Conservation (phyloP, 2,113 vertebrate species). For the Tragelaphus strepsiceros region DNA sequence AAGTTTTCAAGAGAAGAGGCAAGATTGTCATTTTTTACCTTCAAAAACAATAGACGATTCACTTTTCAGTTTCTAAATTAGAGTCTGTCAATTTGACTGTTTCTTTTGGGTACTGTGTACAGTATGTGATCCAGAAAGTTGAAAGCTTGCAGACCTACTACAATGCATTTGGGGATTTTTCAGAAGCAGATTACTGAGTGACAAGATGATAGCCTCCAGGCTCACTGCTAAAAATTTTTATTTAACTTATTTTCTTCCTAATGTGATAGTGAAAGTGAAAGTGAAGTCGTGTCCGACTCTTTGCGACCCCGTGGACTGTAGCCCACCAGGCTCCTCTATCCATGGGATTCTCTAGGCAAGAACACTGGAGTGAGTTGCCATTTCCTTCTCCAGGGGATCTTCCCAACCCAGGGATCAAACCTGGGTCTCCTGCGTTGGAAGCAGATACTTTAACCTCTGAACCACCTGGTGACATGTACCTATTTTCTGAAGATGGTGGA, state of each 20-base stretch:
- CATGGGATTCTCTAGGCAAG: not conserved
- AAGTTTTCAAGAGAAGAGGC: constrained; percentile 18
- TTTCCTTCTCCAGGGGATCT: not conserved
- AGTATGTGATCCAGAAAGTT: not conserved
- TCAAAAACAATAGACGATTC: constrained; percentile 44
- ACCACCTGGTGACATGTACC: not conserved
- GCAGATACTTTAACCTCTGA: not conserved
- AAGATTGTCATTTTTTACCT: not conserved
- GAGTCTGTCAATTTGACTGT: constrained; percentile 52
- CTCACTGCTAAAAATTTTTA: constrained; percentile 32
- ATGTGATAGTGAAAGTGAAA: not conserved
- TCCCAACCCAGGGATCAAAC: not conserved
- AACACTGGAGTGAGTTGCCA: not conserved
- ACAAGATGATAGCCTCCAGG: constrained; percentile 51
- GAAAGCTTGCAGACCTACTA: constrained; percentile 36
- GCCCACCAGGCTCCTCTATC: not conserved
- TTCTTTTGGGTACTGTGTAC: not conserved
- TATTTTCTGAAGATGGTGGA: constrained; percentile 63
- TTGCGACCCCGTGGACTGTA: not conserved
- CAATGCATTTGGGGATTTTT: constrained; percentile 23
- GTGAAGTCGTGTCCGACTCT: not conserved
- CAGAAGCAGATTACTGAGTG: constrained; percentile 26
- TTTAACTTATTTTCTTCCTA: constrained; percentile 65
- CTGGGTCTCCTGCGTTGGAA: not conserved
- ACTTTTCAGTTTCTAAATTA: constrained; percentile 50